A percentile compares a stretch with the other conserved stretches of the same genome.
phyloP scores from a whole-genome alignment of 2,888 invertebrate genomes.

The Ormyrus nitidulus region DNA sequence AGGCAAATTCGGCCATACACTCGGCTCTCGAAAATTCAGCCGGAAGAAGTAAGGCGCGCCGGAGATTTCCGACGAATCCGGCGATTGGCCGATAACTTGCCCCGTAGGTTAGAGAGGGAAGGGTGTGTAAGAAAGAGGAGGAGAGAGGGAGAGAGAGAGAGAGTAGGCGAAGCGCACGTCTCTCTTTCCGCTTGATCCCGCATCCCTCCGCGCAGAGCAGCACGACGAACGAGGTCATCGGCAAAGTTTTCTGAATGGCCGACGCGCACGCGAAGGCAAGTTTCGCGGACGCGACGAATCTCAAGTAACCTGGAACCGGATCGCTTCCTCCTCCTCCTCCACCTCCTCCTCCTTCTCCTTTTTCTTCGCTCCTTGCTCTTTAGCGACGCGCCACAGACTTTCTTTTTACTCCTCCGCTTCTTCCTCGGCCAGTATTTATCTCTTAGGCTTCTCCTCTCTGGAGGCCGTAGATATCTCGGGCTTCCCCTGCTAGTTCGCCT shows the following conservation, averaged over 20 bases:
- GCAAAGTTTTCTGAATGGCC: conserved; percentile 53
- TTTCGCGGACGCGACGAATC: conserved; percentile 51
- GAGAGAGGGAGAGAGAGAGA: background rate
- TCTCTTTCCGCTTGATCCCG: conserved; percentile 19
- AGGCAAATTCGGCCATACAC: background rate
- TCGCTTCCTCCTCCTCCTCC: background rate
- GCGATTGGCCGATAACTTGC: conserved; percentile 49
- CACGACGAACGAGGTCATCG: conserved; percentile 50
- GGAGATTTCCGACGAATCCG: conserved; percentile 36
- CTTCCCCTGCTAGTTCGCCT: background rate
- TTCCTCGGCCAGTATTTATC: conserved; percentile 32
- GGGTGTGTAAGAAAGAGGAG: background rate
- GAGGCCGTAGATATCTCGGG: background rate
- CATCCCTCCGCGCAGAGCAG: background rate
- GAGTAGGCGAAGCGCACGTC: background rate
- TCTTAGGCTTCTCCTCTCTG: conserved; percentile 6
- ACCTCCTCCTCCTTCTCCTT: background rate
- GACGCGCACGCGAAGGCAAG: conserved; percentile 13
- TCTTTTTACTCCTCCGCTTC: conserved; percentile 12
- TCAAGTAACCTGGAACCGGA: conserved; percentile 49
- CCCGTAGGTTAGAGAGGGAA: background rate
- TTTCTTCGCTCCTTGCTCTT: conserved; percentile 26
- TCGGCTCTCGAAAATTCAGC: conserved; percentile 33
- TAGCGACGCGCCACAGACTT: conserved; percentile 30
- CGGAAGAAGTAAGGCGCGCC: conserved; percentile 13